Evolutionary conservation across 1,140 invertebrate species (phyloP).

Genomic region (Penaeus vannamei): DNA sequence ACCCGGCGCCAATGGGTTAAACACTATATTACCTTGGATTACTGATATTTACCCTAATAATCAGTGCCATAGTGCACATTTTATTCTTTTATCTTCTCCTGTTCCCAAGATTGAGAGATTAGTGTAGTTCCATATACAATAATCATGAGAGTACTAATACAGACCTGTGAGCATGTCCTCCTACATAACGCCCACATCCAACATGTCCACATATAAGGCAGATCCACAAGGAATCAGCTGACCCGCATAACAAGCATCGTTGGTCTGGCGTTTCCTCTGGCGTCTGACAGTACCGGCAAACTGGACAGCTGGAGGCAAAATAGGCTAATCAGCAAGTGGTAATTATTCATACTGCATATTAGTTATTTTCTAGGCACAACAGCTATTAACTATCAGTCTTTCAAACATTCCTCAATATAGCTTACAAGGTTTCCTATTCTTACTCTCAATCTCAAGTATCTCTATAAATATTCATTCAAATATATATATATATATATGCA

Average conservation of each 20-base stretch:
- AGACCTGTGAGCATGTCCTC: slow-evolving; percentile 81
- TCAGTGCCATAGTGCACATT: too few relatives aligned
- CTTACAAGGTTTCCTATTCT: too few relatives aligned
- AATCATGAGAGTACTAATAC: not conserved
- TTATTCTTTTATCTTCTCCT: too few relatives aligned
- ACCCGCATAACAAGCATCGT: slow-evolving; percentile 86
- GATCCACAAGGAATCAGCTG: slow-evolving; percentile 93
- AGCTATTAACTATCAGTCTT: too few relatives aligned
- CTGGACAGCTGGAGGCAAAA: slow-evolving; percentile 75
- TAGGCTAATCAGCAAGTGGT: not conserved
- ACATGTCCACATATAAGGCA: slow-evolving; percentile 99
- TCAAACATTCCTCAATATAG: too few relatives aligned
- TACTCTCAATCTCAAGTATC: too few relatives aligned
- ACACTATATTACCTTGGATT: too few relatives aligned
- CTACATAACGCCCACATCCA: slow-evolving; percentile 91
- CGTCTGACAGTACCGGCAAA: slow-evolving; percentile 89
- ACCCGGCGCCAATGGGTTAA: too few relatives aligned
- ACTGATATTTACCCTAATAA: too few relatives aligned
- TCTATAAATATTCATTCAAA: too few relatives aligned
- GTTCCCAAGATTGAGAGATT: not conserved
- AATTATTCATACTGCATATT: too few relatives aligned
- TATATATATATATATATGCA: not conserved
- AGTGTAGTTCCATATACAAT: not conserved
- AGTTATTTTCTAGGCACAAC: too few relatives aligned
- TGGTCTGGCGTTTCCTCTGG: slow-evolving; percentile 90